phyloP scores from a whole-genome alignment of 2,888 invertebrate genomes.

The Idaea biselata region DNA sequence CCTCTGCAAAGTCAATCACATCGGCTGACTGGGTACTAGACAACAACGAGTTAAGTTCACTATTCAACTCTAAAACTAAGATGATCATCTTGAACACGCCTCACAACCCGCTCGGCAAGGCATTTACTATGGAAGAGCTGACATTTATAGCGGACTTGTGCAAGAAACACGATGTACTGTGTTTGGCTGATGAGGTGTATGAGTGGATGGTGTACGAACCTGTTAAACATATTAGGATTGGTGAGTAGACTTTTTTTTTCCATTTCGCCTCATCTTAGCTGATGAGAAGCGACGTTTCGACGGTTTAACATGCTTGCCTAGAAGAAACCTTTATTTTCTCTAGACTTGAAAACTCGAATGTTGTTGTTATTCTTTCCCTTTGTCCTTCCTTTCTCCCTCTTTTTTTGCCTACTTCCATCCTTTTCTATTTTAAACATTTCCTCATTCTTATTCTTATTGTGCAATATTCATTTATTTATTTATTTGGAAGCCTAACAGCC shows the following conservation, averaged over 20 bases:
- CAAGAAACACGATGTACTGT: conserved; percentile 94
- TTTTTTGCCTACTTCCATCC: too few species aligned
- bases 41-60: conserved; percentile 86
- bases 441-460: too few species aligned
- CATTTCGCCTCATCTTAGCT: too few species aligned
- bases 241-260: conserved; percentile 80
- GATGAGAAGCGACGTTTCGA: too few species aligned
- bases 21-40: conserved; percentile 96
- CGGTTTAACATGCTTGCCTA: too few species aligned
- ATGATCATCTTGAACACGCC: conserved; percentile 98
- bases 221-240: conserved; percentile 92
- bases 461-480: too few species aligned
- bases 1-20: conserved; percentile 71
- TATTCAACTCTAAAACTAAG: conserved; percentile 95
- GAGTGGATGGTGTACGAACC: conserved; percentile 97
- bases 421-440: too few species aligned
- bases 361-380: too few species aligned
- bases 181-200: conserved; percentile 98
- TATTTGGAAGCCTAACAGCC: too few species aligned
- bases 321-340: too few species aligned
- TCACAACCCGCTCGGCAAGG: conserved; percentile 97
- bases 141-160: conserved; percentile 91
- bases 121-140: conserved; percentile 86
- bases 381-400: too few species aligned
- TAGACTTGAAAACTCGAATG: too few species aligned